Conservation (phyloP, 64 coral and sea anemone species). For the Pachyseris speciosa region DNA sequence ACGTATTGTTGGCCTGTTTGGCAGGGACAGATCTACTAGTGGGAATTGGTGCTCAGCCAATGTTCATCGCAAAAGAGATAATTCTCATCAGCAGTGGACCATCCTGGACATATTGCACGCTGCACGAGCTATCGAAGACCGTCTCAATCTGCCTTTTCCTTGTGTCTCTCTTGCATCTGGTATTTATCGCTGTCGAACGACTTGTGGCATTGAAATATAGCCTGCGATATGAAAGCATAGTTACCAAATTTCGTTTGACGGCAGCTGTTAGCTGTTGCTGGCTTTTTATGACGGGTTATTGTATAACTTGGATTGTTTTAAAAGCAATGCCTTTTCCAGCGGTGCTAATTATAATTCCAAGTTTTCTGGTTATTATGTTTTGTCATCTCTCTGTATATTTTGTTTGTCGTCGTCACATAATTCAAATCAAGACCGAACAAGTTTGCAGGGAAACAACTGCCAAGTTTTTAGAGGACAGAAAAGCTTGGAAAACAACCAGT, state of each 20-base stretch:
- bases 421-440: not conserved
- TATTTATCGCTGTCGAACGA: not conserved
- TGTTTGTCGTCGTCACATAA: not conserved
- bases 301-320: not conserved
- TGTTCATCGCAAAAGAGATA: not conserved
- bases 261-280: not conserved
- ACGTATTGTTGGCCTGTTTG: not conserved
- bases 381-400: not conserved
- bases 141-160: not conserved
- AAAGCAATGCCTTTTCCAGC: not conserved
- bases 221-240: not conserved
- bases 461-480: not conserved
- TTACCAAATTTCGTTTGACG: not conserved
- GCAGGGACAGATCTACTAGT: not conserved
- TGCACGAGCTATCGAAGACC: not conserved
- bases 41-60: not conserved
- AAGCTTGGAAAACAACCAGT: conserved; percentile 3
- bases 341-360: not conserved
- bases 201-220: not conserved
- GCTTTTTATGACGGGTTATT: not conserved
- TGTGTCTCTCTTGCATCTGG: not conserved
- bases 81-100: not conserved
- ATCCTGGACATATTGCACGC: not conserved
- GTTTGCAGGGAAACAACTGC: not conserved
- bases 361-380: not conserved